Evolutionary conservation across 2,797 vertebrate species (phyloP), one percentile per base, ranked within the genome.

Genomic region (Staurois parvus): DNA sequence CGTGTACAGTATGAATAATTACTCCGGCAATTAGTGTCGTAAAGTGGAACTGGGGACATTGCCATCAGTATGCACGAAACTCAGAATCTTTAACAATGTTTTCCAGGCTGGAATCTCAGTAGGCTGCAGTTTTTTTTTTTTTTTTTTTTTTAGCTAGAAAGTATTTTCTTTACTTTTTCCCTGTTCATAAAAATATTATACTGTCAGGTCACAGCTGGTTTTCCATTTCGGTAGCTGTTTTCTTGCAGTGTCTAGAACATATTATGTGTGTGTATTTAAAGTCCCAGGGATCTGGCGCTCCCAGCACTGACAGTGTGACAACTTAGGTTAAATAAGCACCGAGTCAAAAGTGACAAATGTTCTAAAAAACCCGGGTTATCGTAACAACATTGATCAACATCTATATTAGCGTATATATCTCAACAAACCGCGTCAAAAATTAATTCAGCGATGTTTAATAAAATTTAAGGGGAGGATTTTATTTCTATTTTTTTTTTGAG

Each of bases 141-240:
- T 73, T 81, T 37, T 37, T 37, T 37, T 37, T 37, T 81, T 82
- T 3, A 66, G 52, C 59, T 42, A 21, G 26, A 75, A 82, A 82
- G 29, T 75, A 75, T 82, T 82, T 59, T 81, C 56, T 81, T 64
- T 82, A 72, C 64, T 75, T 82, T 67, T n/a, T 48, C 15, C 56
- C 37, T 75, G 72, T 56, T 66, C 72, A 67, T 48, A 82, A 82
- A n/a, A 74, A 74, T 66, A 74, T 74, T 74, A 82, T 82, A 74
- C 56, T 75, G 70, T 82, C 80, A 82, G 59, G 24, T 52, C 79
- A 81, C 79, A 73, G 79, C 72, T 64, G 80, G 34, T 32, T 82
- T 74, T 82, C 37, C 34, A 21, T 73, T 74, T 67, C 52, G 17
- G 70, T 82, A 48, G 80, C 34, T 66, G 32, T 75, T 74, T 82